Percentiles rank a stretch among this genome's conserved stretches.
Conservation (phyloP, 1,140 invertebrate genomes). For the Zaprionus tsacasi region DNA sequence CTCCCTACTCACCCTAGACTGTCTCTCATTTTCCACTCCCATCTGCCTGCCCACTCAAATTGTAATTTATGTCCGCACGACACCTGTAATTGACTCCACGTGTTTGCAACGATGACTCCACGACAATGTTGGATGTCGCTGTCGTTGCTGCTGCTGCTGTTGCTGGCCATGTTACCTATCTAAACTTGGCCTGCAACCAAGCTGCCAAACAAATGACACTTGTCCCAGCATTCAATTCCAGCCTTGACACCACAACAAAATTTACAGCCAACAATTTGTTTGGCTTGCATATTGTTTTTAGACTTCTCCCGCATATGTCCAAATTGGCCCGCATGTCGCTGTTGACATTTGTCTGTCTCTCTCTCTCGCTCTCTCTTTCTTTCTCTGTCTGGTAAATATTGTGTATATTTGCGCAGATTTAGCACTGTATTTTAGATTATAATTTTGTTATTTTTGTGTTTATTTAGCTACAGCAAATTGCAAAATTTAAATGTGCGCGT, state of each 20-base stretch:
- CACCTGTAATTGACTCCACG: slow-evolving; percentile 77
- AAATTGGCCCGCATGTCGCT: not conserved
- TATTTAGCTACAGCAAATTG: too few relatives aligned
- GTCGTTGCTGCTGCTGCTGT: not conserved
- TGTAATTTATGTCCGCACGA: slow-evolving; percentile 75
- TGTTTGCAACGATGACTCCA: slow-evolving; percentile 17
- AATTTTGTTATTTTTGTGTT: not conserved
- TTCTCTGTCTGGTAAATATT: not conserved
- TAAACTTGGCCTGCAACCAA: slow-evolving; percentile 52
- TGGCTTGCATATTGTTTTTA: slow-evolving; percentile 11
- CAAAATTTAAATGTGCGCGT: too few relatives aligned
- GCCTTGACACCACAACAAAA: slow-evolving; percentile 30
- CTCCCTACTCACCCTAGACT: too few relatives aligned
- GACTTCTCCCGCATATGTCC: slow-evolving; percentile 18
- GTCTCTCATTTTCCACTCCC: too few relatives aligned
- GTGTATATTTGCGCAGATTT: not conserved
- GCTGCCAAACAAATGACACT: slow-evolving; percentile 55
- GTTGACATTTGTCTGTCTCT: not conserved
- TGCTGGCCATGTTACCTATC: slow-evolving; percentile 64
- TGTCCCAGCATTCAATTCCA: slow-evolving; percentile 38
- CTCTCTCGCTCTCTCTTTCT: not conserved
- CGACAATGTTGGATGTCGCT: not conserved
- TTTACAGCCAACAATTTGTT: slow-evolving; percentile 75
- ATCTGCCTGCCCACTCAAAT: slow-evolving; percentile 59
- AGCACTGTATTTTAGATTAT: not conserved